Conservation (phyloP, 2,113 vertebrate species). For the Ochotona curzoniae region DNA sequence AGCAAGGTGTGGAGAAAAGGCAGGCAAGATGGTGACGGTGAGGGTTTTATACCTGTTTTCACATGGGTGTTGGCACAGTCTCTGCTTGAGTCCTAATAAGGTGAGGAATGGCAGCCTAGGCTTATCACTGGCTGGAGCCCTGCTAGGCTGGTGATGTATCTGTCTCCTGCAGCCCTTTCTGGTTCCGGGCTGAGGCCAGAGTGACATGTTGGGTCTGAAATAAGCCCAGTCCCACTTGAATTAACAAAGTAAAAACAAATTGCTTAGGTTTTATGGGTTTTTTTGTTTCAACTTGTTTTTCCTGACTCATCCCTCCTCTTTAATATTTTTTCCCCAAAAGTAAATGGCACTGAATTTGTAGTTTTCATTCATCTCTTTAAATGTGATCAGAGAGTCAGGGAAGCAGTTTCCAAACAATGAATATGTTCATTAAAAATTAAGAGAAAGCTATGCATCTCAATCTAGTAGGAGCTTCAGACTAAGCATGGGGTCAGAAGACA, state of each 20-base stretch:
- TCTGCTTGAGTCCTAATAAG: too few species aligned
- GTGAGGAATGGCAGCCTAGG: too few species aligned
- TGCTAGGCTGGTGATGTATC: too few species aligned
- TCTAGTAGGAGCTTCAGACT: not conserved
- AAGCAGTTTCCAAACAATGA: not conserved
- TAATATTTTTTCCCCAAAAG: constrained; percentile 24
- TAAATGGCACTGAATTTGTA: constrained; percentile 20
- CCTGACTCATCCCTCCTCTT: not conserved
- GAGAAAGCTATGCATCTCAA: not conserved
- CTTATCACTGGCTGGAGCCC: too few species aligned
- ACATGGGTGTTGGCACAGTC: too few species aligned
- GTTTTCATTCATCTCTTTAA: constrained; percentile 28
- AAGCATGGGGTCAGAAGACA: not conserved
- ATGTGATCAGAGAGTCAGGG: not conserved
- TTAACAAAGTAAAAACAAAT: not conserved
- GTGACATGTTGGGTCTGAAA: too few species aligned
- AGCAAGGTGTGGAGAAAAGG: too few species aligned
- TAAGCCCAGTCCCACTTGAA: too few species aligned
- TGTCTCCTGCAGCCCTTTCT: too few species aligned
- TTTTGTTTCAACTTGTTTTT: constrained; percentile 48
- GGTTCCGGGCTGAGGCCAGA: too few species aligned
- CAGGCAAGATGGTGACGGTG: too few species aligned
- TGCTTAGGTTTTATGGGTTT: not conserved
- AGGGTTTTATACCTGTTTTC: too few species aligned
- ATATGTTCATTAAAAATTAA: constrained; percentile 40